Base-by-base conservation (phyloP, 64 coral and sea anemone genomes). In the Montipora cactus region DNA sequence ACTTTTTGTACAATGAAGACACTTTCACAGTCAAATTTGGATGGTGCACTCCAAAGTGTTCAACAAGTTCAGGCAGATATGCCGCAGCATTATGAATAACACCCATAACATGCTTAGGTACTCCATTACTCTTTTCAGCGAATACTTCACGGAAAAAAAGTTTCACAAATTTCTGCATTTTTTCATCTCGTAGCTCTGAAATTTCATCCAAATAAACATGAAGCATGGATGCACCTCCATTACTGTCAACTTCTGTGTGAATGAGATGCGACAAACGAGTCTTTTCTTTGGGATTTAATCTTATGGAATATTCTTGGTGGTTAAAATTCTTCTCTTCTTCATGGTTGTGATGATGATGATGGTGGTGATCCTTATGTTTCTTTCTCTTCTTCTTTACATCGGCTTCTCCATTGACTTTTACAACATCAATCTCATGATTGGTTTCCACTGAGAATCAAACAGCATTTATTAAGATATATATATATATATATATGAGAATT, bases 151-250 rank as follows among this genome's bases (percentile, higher is more conserved):
- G 85, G 58, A 99, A 96, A 84, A 99, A 99, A 46, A 96, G 74
- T 72, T 99, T 96, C 25, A 99, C 98, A 96, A 99, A 94, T 28
- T 99, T 96, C 37, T 89, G 92, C 92, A 99, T 78, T 77, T 96
- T 92, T 75, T 99, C 98, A 78, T 89, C 71, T 73, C 95, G 89
- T 71, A 99, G 85, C 18, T 86, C 88, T 23, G 89, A 87, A 66
- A 99, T 96, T 79, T 99, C 95, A 92, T 94, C 94, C 5, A 78
- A 66, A 64, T 99, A 94, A 44, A 99, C 92, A 92, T 99, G 98
- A 13, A 99, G 84, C 58, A 96, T 79, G 4, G 89, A 79, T 37
- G 98, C 98, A 14, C 98, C 98, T 18, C 98, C 98, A 94, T 99
- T 99, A 20, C 89, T 80, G 44, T 98, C 96, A 45, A 91, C 80